Percentiles rank a stretch among this genome's conserved stretches.
These are phyloP conservation scores for Tenthredo livida DNA, from an alignment of 2,888 invertebrate genomes.

Conservation along the genomic window DNA sequence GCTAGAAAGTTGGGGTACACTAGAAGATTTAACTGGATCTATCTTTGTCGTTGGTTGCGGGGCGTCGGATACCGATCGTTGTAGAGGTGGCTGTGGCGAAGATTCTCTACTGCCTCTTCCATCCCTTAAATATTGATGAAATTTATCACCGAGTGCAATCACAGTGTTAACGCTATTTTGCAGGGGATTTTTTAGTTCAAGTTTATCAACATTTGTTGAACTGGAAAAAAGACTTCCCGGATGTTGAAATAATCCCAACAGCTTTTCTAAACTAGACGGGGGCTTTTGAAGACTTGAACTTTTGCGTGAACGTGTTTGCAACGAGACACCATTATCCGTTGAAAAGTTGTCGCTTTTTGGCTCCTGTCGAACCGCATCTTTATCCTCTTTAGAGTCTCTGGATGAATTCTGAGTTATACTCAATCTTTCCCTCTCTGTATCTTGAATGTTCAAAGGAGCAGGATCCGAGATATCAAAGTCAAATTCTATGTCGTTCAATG, in stretches of 20 bases:
- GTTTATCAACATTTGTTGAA: constrained; percentile 67
- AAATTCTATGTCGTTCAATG: constrained; percentile 55
- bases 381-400: background rate
- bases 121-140: constrained; percentile 69
- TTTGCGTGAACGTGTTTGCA: constrained; percentile 73
- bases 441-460: constrained; percentile 57
- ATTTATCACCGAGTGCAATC: constrained; percentile 68
- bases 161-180: constrained; percentile 67
- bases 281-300: constrained; percentile 73
- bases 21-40: constrained; percentile 64
- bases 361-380: background rate
- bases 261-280: constrained; percentile 83
- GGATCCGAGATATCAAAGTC: constrained; percentile 55
- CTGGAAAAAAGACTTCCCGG: constrained; percentile 83
- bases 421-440: background rate
- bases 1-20: constrained; percentile 65
- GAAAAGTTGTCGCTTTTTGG: background rate
- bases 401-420: background rate
- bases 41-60: constrained; percentile 54
- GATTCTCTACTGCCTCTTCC: constrained; percentile 56
- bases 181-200: constrained; percentile 63
- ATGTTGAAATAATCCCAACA: constrained; percentile 84
- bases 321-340: constrained; percentile 69
- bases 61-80: constrained; percentile 60
- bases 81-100: constrained; percentile 55